Percentiles rank a stretch among this genome's conserved stretches.
Evolutionary conservation across 1,140 invertebrate genomes (phyloP).

Genomic region (Aporrectodea caliginosa): DNA sequence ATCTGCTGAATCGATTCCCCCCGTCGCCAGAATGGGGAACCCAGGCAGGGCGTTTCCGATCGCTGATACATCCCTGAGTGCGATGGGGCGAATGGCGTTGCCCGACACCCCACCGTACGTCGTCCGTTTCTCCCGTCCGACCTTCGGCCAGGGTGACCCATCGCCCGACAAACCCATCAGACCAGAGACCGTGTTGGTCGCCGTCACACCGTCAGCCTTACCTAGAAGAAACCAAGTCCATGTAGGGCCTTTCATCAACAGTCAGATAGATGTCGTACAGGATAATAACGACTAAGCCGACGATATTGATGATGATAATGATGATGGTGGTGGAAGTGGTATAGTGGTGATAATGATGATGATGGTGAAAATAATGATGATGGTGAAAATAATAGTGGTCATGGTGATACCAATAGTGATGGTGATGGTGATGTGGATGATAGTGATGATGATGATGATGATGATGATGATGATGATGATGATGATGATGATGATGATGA

Average conservation of each 20-base stretch:
- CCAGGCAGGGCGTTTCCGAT: slow-evolving; percentile 77
- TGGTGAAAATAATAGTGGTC: background rate
- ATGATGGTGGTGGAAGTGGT: background rate
- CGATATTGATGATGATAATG: background rate
- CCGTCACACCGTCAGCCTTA: slow-evolving; percentile 87
- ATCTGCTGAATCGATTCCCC: slow-evolving; percentile 92
- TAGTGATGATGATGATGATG: background rate
- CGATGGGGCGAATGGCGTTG: slow-evolving; percentile 90
- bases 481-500: slow-evolving; percentile 2
- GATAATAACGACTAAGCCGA: background rate
- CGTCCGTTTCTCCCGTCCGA: slow-evolving; percentile 75
- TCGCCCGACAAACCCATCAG: slow-evolving; percentile 81
- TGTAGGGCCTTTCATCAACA: too few species aligned
- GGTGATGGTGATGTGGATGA: background rate
- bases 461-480: slow-evolving; percentile 3
- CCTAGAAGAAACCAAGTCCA: slow-evolving; percentile 63
- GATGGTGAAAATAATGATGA: background rate
- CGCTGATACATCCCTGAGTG: slow-evolving; percentile 79
- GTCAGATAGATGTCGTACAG: too few species aligned
- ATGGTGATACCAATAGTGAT: background rate
- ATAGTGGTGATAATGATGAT: background rate
- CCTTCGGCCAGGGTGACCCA: slow-evolving; percentile 81
- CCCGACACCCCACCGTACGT: slow-evolving; percentile 96
- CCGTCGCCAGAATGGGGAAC: slow-evolving; percentile 90
- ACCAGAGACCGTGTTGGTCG: slow-evolving; percentile 92